These are phyloP conservation scores for Anadara kagoshimensis DNA, from an alignment of 1,140 invertebrate genomes.

Conservation along the genomic window DNA sequence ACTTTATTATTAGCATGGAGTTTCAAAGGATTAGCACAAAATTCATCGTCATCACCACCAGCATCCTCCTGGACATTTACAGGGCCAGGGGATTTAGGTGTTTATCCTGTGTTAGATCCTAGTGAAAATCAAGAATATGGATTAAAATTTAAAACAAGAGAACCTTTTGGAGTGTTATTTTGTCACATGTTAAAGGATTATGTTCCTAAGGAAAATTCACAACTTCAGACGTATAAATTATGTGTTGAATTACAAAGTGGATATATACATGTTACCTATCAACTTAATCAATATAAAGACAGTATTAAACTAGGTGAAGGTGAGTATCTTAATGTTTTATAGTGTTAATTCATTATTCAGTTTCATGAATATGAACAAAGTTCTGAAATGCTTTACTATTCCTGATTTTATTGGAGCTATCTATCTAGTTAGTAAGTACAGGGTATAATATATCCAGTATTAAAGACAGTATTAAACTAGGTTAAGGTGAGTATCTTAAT, in stretches of 20 bases:
- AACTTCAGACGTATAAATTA: conserved; percentile 28
- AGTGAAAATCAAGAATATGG: conserved; percentile 24
- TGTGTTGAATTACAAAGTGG: conserved; percentile 28
- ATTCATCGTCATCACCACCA: conserved; percentile 6
- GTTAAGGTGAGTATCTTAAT: conserved; percentile 26
- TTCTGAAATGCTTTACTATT: too few species aligned
- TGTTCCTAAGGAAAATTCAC: conserved; percentile 6
- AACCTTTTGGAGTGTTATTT: conserved; percentile 27
- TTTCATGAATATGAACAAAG: too few species aligned
- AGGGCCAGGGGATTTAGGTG: conserved; percentile 15
- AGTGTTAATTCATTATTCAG: too few species aligned
- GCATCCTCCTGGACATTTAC: conserved; percentile 30
- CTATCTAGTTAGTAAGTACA: too few species aligned
- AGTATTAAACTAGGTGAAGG: conserved; percentile 31
- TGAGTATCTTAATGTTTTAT: conserved; percentile 1
- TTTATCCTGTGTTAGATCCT: conserved; percentile 12
- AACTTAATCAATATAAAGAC: conserved; percentile 19
- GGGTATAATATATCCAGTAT: too few species aligned
- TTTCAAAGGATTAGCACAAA: conserved; percentile 19
- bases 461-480: conserved; percentile 16
- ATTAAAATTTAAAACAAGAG: conserved; percentile 30
- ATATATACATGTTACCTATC: conserved; percentile 18
- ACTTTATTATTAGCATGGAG: conserved; percentile 15
- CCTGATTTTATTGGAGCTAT: too few species aligned
- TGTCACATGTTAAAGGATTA: conserved; percentile 34